Conservation (phyloP, 2,888 invertebrate species). For the Empis livida region DNA sequence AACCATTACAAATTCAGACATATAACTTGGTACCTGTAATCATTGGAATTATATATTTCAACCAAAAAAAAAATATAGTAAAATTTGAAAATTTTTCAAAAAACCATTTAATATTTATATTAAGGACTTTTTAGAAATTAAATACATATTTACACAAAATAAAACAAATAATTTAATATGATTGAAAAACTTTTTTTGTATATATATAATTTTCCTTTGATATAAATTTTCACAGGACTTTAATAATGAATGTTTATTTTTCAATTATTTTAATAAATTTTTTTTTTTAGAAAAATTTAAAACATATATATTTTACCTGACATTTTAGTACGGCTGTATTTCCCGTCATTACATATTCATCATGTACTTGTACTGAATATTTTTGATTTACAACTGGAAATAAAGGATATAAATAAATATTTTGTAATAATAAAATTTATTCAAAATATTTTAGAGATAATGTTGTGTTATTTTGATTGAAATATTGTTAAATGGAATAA, state of each 20-base stretch:
- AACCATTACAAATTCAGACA: constrained; percentile 73
- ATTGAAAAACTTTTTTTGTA: no score
- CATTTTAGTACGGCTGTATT: constrained; percentile 85
- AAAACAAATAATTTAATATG: no score
- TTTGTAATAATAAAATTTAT: background rate
- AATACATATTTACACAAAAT: no score
- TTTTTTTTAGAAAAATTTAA: background rate
- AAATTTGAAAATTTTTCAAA: background rate
- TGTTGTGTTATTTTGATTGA: no score
- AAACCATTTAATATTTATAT: no score
- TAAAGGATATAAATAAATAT: background rate
- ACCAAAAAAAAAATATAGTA: background rate
- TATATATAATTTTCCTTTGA: no score
- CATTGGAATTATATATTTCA: background rate
- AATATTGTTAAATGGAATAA: no score
- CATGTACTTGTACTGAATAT: constrained; percentile 81
- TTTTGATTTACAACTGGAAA: constrained; percentile 62
- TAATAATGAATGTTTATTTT: no score
- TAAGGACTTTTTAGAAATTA: no score
- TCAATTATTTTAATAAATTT: no score
- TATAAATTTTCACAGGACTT: no score
- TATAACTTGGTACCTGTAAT: constrained; percentile 66
- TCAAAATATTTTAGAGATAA: no score
- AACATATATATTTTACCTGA: constrained; percentile 37
- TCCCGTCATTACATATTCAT: constrained; percentile 82